Evolutionary conservation across 2,797 vertebrate genomes (phyloP).

Genomic region (Clarias fuscus): DNA sequence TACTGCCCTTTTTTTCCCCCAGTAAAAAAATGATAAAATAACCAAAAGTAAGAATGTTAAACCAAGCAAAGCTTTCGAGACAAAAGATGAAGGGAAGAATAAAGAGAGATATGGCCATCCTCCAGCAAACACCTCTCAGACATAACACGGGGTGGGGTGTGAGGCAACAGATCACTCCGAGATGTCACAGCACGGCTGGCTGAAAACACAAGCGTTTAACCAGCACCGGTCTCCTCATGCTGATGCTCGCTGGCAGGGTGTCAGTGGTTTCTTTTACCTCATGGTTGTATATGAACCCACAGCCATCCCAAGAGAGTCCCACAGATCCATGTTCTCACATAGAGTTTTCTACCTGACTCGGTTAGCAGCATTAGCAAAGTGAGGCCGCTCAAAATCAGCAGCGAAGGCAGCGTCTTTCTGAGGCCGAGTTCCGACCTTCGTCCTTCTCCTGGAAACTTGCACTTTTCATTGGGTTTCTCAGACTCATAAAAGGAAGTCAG

Average conservation of each 20-base stretch:
- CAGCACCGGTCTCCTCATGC: slow-evolving; percentile 48
- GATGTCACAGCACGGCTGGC: slow-evolving; percentile 46
- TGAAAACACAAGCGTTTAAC: slow-evolving; percentile 58
- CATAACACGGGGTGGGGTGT: not conserved
- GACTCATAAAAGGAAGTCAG: slow-evolving; percentile 92
- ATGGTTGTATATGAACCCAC: slow-evolving; percentile 87
- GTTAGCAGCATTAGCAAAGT: slow-evolving; percentile 88
- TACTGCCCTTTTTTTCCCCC: not conserved
- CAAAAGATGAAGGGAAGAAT: not conserved
- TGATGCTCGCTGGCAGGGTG: slow-evolving; percentile 48
- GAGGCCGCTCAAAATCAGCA: slow-evolving; percentile 84
- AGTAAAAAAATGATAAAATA: not conserved
- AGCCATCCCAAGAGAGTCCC: slow-evolving; percentile 91
- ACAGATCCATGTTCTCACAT: slow-evolving; percentile 88
- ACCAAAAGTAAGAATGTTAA: not conserved
- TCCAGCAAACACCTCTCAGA: not conserved
- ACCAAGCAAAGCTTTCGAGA: not conserved
- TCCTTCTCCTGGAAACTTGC: slow-evolving; percentile 86
- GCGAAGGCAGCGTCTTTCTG: slow-evolving; percentile 88
- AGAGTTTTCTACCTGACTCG: slow-evolving; percentile 89
- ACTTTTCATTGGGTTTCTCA: slow-evolving; percentile 78
- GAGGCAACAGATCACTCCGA: slow-evolving; percentile 48
- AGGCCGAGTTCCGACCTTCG: slow-evolving; percentile 81
- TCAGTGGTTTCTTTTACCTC: slow-evolving; percentile 56
- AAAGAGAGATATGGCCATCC: slow-evolving; percentile 14